phyloP scores from a whole-genome alignment of 2,113 vertebrate species.

The Oxygymnocypris stewartii region DNA sequence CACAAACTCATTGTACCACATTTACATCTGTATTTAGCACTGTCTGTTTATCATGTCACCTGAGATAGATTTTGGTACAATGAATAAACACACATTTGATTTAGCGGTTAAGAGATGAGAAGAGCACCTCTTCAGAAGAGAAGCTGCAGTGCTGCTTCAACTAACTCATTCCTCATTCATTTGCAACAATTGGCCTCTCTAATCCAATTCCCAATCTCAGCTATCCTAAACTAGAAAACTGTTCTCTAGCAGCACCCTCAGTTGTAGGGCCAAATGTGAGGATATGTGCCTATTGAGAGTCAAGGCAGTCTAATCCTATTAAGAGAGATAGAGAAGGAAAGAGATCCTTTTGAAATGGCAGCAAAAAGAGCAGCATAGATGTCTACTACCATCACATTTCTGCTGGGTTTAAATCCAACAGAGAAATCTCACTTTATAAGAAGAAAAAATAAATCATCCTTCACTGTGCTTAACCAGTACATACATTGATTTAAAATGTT shows the following conservation, averaged over 20 bases:
- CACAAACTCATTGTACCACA: background rate
- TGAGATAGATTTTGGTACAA: background rate
- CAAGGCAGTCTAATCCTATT: conserved; percentile 85
- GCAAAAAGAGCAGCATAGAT: conserved; percentile 70
- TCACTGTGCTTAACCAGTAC: conserved; percentile 18
- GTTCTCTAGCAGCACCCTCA: conserved; percentile 51
- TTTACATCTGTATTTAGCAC: background rate
- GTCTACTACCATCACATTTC: conserved; percentile 75
- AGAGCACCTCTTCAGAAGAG: too few species aligned
- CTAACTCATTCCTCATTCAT: conserved; percentile 1
- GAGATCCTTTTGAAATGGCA: conserved; percentile 68
- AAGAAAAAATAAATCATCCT: conserved; percentile 64
- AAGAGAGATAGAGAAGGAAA: conserved; percentile 58
- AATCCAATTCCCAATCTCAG: conserved; percentile 28
- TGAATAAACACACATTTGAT: background rate
- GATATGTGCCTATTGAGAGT: conserved; percentile 75
- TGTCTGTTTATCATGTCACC: background rate
- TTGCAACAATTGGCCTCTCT: conserved; percentile 23
- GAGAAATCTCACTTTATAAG: conserved; percentile 4
- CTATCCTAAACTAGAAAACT: conserved; percentile 24
- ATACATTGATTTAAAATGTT: conserved; percentile 28
- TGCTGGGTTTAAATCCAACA: conserved; percentile 79
- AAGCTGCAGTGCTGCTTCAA: background rate
- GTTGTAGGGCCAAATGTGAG: conserved; percentile 77
- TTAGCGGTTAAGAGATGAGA: background rate